These are phyloP conservation scores for Drosophila atroscutellata DNA, from an alignment of 2,888 invertebrate species.

Conservation along the genomic window DNA sequence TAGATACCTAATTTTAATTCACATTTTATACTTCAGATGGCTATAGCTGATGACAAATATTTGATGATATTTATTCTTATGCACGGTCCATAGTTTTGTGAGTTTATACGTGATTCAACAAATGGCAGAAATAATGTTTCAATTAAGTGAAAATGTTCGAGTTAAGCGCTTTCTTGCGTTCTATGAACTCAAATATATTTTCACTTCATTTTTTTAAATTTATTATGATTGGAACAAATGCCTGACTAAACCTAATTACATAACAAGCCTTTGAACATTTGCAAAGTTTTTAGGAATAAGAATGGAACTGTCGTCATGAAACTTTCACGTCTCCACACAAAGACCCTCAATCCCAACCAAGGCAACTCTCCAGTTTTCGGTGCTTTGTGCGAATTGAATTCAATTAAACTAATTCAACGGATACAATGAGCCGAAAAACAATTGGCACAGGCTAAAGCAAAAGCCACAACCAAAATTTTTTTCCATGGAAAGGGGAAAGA, in stretches of 20 bases:
- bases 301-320: not conserved
- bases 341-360: not conserved
- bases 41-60: not conserved
- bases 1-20: not conserved
- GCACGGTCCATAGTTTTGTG: too few relatives aligned
- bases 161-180: not conserved
- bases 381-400: constrained; percentile 12
- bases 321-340: not conserved
- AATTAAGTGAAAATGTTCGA: not conserved
- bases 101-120: not conserved
- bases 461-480: not conserved
- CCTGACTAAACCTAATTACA: constrained; percentile 55
- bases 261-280: constrained; percentile 36
- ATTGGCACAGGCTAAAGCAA: constrained; percentile 1
- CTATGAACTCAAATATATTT: not conserved
- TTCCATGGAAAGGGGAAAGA: constrained; percentile 10
- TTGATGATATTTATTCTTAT: not conserved
- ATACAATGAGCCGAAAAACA: constrained; percentile 22
- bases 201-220: not conserved
- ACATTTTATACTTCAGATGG: not conserved
- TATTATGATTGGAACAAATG: not conserved
- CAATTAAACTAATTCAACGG: constrained; percentile 23
- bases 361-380: not conserved
- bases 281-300: constrained; percentile 10
- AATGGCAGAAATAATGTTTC: not conserved